phyloP scores from a whole-genome alignment of 2,888 invertebrate species.

The Meteorus colon region DNA sequence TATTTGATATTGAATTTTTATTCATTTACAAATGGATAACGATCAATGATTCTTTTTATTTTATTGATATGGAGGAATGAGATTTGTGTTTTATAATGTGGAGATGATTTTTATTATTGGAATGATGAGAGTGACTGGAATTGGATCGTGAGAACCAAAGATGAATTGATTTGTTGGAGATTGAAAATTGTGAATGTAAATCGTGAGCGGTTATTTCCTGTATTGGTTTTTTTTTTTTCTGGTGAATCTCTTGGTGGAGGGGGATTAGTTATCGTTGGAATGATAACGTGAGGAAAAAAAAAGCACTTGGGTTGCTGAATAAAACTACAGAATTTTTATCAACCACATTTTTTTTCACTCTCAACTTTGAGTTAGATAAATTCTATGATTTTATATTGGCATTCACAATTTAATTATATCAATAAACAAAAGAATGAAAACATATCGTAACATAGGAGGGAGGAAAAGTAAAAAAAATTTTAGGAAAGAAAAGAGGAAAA shows the following conservation, averaged over 20 bases:
- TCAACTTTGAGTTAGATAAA: no score
- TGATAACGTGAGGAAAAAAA: neutral
- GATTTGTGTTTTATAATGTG: no score
- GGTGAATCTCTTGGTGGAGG: neutral
- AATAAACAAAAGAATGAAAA: neutral
- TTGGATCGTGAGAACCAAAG: neutral
- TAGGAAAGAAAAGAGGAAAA: slow-evolving; percentile 18
- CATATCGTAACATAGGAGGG: neutral
- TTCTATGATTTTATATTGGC: no score
- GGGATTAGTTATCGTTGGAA: neutral
- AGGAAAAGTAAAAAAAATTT: neutral
- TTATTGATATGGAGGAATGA: no score
- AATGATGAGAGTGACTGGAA: neutral
- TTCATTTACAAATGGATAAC: no score
- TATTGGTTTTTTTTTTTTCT: neutral
- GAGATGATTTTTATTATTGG: no score
- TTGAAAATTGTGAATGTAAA: neutral
- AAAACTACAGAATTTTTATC: no score
- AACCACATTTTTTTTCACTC: no score
- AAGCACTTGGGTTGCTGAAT: no score
- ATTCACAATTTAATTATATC: neutral
- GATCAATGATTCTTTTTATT: no score
- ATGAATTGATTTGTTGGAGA: neutral
- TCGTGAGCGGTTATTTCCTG: neutral
- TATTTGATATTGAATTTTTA: neutral